Evolutionary conservation across 2,113 vertebrate species (phyloP).

Genomic region (Dipodomys spectabilis): DNA sequence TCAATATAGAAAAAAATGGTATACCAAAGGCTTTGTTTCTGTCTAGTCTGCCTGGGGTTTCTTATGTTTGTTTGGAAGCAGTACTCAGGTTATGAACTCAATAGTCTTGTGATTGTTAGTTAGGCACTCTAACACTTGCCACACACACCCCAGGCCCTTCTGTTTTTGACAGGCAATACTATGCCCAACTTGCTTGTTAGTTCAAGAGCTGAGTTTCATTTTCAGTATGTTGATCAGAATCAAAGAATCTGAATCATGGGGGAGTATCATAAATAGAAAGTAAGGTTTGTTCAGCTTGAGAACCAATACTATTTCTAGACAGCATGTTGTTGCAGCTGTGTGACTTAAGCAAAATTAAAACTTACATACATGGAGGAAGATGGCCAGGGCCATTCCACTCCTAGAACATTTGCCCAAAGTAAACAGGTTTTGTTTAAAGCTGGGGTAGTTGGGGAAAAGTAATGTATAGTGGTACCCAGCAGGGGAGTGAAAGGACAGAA

Average conservation of each 20-base stretch:
- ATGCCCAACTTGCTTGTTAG: neutral
- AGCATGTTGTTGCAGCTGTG: slow-evolving; percentile 53
- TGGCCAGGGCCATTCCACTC: neutral
- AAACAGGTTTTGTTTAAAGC: neutral
- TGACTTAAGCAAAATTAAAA: slow-evolving; percentile 21
- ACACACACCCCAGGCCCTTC: too few species aligned
- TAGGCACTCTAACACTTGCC: too few species aligned
- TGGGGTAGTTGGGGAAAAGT: neutral
- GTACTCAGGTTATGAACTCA: too few species aligned
- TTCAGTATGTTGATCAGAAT: slow-evolving; percentile 67
- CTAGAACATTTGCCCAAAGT: slow-evolving; percentile 21
- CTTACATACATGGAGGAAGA: neutral
- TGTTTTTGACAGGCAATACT: too few species aligned
- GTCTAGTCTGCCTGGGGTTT: neutral
- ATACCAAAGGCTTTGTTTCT: slow-evolving; percentile 44
- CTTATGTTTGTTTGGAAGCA: too few species aligned
- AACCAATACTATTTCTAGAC: slow-evolving; percentile 69
- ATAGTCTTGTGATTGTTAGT: too few species aligned
- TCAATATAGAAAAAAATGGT: neutral
- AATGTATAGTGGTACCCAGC: neutral
- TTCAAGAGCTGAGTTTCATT: slow-evolving; percentile 66
- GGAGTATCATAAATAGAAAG: slow-evolving; percentile 68
- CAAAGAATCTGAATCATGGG: slow-evolving; percentile 58
- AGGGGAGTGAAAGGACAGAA: neutral
- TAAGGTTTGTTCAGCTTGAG: slow-evolving; percentile 60